Evolutionary conservation across 2,797 vertebrate genomes (phyloP).

Genomic region (Enoplosus armatus): DNA sequence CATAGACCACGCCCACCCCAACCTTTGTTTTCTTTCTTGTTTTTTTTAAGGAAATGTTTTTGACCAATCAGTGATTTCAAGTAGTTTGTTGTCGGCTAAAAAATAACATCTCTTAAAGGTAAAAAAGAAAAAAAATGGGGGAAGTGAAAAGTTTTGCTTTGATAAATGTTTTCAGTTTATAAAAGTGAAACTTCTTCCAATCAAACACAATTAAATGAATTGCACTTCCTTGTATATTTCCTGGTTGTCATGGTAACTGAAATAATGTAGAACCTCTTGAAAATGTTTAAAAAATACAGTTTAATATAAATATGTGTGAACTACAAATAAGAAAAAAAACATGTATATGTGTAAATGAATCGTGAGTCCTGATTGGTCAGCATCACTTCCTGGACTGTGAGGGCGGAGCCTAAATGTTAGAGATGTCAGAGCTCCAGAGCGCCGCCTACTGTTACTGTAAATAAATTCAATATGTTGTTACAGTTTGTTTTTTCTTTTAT

Average conservation of each 20-base stretch:
- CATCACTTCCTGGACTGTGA: slow-evolving; percentile 42
- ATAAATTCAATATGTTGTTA: slow-evolving; percentile 49
- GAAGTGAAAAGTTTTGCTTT: not conserved
- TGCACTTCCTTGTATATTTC: slow-evolving; percentile 15
- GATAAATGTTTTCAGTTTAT: not conserved
- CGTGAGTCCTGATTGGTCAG: slow-evolving; percentile 43
- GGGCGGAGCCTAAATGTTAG: slow-evolving; percentile 27
- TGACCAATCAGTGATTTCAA: slow-evolving; percentile 27
- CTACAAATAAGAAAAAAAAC: not conserved
- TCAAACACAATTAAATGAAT: not conserved
- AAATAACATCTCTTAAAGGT: not conserved
- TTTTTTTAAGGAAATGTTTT: slow-evolving; percentile 19
- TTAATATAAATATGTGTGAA: slow-evolving; percentile 6
- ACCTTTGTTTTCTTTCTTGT: not conserved
- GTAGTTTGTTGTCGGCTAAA: not conserved
- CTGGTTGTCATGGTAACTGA: slow-evolving; percentile 30
- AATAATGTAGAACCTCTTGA: not conserved
- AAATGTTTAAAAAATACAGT: slow-evolving; percentile 1
- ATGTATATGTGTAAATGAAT: not conserved
- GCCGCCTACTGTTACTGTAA: slow-evolving; percentile 67
- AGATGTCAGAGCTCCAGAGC: slow-evolving; percentile 37
- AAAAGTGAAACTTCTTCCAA: not conserved
- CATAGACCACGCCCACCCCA: slow-evolving; percentile 19
- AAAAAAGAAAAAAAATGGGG: not conserved
- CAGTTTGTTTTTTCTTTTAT: slow-evolving; percentile 1